Conservation (phyloP, 2,113 vertebrate genomes). For the Stomatorhinus ivindoensis region DNA sequence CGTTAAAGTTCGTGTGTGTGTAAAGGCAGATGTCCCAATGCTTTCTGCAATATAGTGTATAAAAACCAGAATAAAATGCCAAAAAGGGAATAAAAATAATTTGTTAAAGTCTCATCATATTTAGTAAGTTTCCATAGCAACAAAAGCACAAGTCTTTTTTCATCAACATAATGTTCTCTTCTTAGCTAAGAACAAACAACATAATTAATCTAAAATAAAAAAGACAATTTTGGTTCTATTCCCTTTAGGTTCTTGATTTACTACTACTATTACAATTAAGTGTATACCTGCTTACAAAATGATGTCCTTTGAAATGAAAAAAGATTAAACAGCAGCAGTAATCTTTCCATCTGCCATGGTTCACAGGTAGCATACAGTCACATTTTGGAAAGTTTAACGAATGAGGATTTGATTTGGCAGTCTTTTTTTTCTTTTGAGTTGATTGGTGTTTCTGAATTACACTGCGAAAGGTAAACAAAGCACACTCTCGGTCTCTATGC, state of each 20-base stretch:
- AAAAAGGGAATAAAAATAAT: neutral
- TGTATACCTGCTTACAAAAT: neutral
- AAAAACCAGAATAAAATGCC: neutral
- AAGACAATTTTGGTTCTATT: neutral
- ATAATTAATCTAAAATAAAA: neutral
- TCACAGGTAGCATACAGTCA: neutral
- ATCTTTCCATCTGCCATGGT: neutral
- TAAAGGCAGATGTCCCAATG: too few species aligned
- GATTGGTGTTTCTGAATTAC: neutral
- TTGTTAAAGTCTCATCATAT: neutral
- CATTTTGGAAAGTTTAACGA: neutral
- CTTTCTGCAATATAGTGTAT: neutral
- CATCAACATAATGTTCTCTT: neutral
- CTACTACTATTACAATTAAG: neutral
- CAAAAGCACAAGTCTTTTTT: neutral
- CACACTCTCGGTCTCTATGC: neutral
- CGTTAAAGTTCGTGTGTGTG: too few species aligned
- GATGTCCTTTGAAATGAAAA: neutral
- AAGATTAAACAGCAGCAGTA: neutral
- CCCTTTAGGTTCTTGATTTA: neutral
- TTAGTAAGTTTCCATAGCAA: neutral
- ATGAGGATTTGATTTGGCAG: neutral
- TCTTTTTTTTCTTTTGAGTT: neutral
- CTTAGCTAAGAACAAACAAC: neutral
- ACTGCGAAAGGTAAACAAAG: neutral